phyloP scores from a whole-genome alignment of 1,140 invertebrate species.

The Drosophila rufa region DNA sequence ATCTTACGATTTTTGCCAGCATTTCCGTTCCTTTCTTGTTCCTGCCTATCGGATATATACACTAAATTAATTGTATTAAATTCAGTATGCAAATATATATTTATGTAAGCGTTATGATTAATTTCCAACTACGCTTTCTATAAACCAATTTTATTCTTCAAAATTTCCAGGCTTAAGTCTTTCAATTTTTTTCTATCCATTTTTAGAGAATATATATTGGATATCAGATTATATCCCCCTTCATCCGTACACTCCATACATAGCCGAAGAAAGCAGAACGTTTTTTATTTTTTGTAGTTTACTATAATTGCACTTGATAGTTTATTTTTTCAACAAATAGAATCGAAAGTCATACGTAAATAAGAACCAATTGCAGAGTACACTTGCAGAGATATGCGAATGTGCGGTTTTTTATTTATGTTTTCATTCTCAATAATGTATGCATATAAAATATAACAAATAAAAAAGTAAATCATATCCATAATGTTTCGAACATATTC shows the following conservation, averaged over 20 bases:
- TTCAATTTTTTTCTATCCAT: not conserved
- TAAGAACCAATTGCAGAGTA: conserved; percentile 29
- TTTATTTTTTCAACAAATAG: conserved; percentile 17
- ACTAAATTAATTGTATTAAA: conserved; percentile 42
- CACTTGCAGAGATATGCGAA: conserved; percentile 48
- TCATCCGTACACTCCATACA: conserved; percentile 21
- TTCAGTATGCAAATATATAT: conserved; percentile 63
- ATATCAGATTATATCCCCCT: conserved; percentile 12
- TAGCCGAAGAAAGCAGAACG: conserved; percentile 72
- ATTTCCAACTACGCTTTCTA: conserved; percentile 32
- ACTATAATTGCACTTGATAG: conserved; percentile 82
- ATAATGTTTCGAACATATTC: conserved; percentile 54
- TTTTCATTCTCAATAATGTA: conserved; percentile 75
- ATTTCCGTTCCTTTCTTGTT: conserved; percentile 38
- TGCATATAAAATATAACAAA: conserved; percentile 76
- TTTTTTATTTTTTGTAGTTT: conserved; percentile 71
- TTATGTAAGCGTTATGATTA: conserved; percentile 27
- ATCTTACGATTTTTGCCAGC: conserved; percentile 54
- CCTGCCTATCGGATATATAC: conserved; percentile 53
- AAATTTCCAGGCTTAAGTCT: conserved; percentile 65
- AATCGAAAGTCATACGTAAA: not conserved
- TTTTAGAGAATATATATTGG: not conserved
- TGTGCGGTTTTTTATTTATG: conserved; percentile 56
- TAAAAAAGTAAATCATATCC: conserved; percentile 60
- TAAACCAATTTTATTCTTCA: conserved; percentile 15